These are phyloP conservation scores for Drosophila triauraria DNA, from an alignment of 1,140 invertebrate genomes.

Conservation along the genomic window DNA sequence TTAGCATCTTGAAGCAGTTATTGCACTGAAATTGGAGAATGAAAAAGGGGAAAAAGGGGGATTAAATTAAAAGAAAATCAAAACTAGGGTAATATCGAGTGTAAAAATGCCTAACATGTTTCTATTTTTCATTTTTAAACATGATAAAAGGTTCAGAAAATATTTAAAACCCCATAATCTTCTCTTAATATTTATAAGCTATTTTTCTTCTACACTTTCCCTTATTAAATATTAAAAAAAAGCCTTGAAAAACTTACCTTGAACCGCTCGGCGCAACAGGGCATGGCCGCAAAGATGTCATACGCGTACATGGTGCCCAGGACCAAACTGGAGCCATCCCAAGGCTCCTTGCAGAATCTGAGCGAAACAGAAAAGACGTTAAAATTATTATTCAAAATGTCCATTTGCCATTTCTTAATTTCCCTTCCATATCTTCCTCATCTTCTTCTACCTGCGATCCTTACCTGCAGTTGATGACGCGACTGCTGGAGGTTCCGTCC, in stretches of 20 bases:
- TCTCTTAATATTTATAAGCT: neutral
- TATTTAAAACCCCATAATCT: neutral
- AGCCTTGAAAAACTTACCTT: constrained; percentile 88
- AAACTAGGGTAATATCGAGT: too few species aligned
- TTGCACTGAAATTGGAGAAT: constrained; percentile 90
- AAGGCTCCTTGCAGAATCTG: constrained; percentile 92
- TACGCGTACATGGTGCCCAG: constrained; percentile 99
- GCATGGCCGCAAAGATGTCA: constrained; percentile 98
- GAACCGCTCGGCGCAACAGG: constrained; percentile 96
- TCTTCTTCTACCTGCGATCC: constrained; percentile 7
- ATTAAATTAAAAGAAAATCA: neutral
- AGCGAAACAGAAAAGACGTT: neutral
- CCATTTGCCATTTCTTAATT: constrained; percentile 10
- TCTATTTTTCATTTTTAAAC: neutral
- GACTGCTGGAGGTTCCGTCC: constrained; percentile 91
- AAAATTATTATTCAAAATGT: constrained; percentile 9
- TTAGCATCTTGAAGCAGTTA: constrained; percentile 93
- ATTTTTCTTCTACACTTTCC: neutral
- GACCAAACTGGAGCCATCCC: constrained; percentile 97
- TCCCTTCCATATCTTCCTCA: too few species aligned
- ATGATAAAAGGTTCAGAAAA: neutral
- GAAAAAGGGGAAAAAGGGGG: constrained; percentile 3
- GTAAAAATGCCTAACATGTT: neutral
- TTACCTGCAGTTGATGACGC: constrained; percentile 89
- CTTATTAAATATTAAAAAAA: neutral